A percentile compares a stretch with the other conserved stretches of the same genome.
phyloP scores from a whole-genome alignment of 2,888 invertebrate species.

The Ischnura elegans region DNA sequence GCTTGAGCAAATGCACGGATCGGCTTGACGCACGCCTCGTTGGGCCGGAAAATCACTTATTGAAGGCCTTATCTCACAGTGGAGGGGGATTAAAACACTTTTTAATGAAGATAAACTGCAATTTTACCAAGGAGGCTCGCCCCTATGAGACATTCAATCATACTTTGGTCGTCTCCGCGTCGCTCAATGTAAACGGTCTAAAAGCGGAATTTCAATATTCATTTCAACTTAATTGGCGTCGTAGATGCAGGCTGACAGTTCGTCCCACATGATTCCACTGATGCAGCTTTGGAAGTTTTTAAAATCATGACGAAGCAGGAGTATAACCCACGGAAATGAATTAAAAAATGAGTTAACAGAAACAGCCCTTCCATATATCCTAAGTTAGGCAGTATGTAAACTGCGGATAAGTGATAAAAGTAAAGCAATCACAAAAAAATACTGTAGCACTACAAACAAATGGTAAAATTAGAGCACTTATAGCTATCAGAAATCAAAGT shows the following conservation, averaged over 20 bases:
- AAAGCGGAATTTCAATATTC: neutral
- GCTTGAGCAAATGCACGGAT: neutral
- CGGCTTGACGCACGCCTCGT: constrained; percentile 30
- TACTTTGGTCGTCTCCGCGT: neutral
- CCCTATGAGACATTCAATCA: neutral
- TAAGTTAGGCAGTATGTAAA: too few species aligned
- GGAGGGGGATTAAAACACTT: constrained; percentile 40
- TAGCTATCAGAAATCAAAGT: too few species aligned
- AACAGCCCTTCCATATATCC: too few species aligned
- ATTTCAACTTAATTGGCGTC: neutral
- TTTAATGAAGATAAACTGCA: neutral
- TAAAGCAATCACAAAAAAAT: too few species aligned
- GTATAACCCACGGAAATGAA: too few species aligned
- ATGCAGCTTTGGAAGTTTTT: too few species aligned
- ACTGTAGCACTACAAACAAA: too few species aligned
- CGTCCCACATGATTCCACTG: too few species aligned
- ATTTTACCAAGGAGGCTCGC: neutral
- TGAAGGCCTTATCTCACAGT: constrained; percentile 15
- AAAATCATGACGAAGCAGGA: too few species aligned
- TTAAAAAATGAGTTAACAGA: too few species aligned
- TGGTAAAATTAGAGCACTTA: too few species aligned
- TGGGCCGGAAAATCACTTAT: constrained; percentile 34
- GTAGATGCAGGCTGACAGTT: neutral
- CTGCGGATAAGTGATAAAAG: too few species aligned
- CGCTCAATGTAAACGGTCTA: neutral